These are phyloP conservation scores for Frieseomelitta varia DNA, from an alignment of 1,140 invertebrate species.

Conservation along the genomic window DNA sequence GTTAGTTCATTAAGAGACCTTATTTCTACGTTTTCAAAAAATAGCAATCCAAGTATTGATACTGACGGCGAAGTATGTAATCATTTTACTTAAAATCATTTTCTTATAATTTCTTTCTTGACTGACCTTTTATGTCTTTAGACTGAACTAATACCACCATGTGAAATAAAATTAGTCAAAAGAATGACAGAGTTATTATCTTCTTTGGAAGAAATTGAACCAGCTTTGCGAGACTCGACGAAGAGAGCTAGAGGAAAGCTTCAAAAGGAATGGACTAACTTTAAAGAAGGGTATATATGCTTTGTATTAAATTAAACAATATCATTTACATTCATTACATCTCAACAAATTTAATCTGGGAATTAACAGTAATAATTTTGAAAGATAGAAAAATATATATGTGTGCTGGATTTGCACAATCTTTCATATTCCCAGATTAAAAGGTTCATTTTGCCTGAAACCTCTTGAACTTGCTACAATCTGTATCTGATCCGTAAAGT, in stretches of 20 bases:
- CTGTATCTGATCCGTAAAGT: slow-evolving; percentile 35
- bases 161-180: slow-evolving; percentile 70
- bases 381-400: background rate
- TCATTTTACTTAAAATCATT: slow-evolving; percentile 24
- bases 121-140: slow-evolving; percentile 44
- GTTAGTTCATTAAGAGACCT: slow-evolving; percentile 72
- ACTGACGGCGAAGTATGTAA: slow-evolving; percentile 5
- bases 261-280: slow-evolving; percentile 73
- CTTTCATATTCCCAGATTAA: slow-evolving; percentile 21
- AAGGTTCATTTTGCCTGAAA: slow-evolving; percentile 27
- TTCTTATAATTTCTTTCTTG: background rate
- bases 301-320: slow-evolving; percentile 4
- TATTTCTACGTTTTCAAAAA: slow-evolving; percentile 60
- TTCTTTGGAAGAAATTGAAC: slow-evolving; percentile 69
- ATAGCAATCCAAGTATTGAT: background rate
- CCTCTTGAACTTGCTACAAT: slow-evolving; percentile 65
- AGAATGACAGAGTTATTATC: slow-evolving; percentile 67
- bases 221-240: slow-evolving; percentile 65
- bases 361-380: slow-evolving; percentile 18
- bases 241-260: slow-evolving; percentile 72
- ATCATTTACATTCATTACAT: background rate
- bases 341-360: slow-evolving; percentile 22
- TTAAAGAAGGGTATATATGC: slow-evolving; percentile 72
- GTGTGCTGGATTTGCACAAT: background rate
- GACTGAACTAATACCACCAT: slow-evolving; percentile 59